Percentiles rank a stretch among this genome's conserved stretches.
phyloP scores from a whole-genome alignment of 2,113 vertebrate genomes.

The western clawed frog (Xenopus tropicalis) region UCB_Xtro_10.0 CM004446.2:91289001-91289500 shows the following conservation, averaged over 20 bases:
- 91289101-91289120: slow-evolving; percentile 28
- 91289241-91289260: slow-evolving; percentile 84
- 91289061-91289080: neutral
- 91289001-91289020: slow-evolving; percentile 21
- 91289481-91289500: neutral
- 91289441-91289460: neutral
- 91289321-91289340: neutral
- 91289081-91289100: slow-evolving; percentile 19
- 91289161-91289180: slow-evolving; percentile 58
- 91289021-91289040: slow-evolving; percentile 1
- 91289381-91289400: neutral
- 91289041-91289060: neutral
- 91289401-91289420: neutral
- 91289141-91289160: slow-evolving; percentile 48
- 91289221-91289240: slow-evolving; percentile 85
- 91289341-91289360: neutral
- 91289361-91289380: neutral
- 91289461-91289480: neutral
- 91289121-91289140: slow-evolving; percentile 39
- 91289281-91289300: slow-evolving; percentile 71
- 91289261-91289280: slow-evolving; percentile 84
- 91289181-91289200: slow-evolving; percentile 79
- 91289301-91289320: slow-evolving; percentile 18
- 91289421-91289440: neutral
- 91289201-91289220: slow-evolving; percentile 88